Percentiles rank a stretch among this genome's conserved stretches.
Evolutionary conservation across 2,113 vertebrate species (phyloP).

Genomic region (Oryctolagus cuniculus): mOryCun1.1 NC_091440.1:53342501-53343000

Average conservation of each 20-base stretch:
- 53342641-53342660: background rate
- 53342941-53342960: no score
- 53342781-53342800: no score
- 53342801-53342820: no score
- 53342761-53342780: background rate
- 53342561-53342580: background rate
- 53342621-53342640: background rate
- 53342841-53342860: no score
- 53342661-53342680: background rate
- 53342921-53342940: no score
- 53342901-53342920: no score
- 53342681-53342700: background rate
- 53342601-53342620: background rate
- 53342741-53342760: background rate
- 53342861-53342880: no score
- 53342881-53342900: no score
- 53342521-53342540: background rate
- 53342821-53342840: no score
- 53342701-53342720: background rate
- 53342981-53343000: no score
- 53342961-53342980: no score
- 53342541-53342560: background rate
- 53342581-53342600: background rate
- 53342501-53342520: conserved; percentile 15
- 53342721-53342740: background rate